Evolutionary conservation across 53 echinoderm and acorn worm genomes (phyloP).

Genomic region (Henricia sp.): DNA sequence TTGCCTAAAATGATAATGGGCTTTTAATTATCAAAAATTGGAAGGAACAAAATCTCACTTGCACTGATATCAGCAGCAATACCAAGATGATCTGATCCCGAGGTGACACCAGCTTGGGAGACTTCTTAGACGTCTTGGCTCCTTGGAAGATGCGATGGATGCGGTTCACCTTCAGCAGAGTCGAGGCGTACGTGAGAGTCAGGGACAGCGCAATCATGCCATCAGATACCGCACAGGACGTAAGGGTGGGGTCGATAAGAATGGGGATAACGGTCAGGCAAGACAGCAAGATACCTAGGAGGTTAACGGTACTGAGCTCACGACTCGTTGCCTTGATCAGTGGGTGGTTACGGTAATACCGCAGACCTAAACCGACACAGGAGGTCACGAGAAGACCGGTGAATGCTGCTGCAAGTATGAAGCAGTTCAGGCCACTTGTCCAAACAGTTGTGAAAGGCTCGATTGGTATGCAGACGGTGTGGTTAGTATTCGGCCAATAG

Average conservation of each 20-base stretch:
- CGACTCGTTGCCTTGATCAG: constrained; percentile 72
- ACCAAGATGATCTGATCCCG: constrained; percentile 43
- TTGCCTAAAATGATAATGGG: not conserved
- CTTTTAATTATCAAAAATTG: not conserved
- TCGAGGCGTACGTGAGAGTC: constrained; percentile 63
- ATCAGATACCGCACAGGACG: constrained; percentile 38
- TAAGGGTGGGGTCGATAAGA: constrained; percentile 34
- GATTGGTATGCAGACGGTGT: constrained; percentile 25
- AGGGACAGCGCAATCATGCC: constrained; percentile 58
- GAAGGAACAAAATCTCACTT: constrained; percentile 35
- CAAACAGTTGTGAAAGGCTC: constrained; percentile 19
- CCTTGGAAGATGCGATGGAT: constrained; percentile 71
- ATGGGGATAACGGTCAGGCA: constrained; percentile 34
- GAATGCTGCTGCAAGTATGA: not conserved
- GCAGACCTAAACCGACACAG: constrained; percentile 2
- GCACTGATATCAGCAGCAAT: constrained; percentile 32
- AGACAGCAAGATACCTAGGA: constrained; percentile 57
- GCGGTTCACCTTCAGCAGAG: constrained; percentile 62
- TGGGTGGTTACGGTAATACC: constrained; percentile 45
- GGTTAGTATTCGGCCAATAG: constrained; percentile 32
- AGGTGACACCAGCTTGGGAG: constrained; percentile 59
- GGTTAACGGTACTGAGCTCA: constrained; percentile 50
- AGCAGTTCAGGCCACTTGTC: constrained; percentile 10
- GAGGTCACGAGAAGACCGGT: constrained; percentile 27
- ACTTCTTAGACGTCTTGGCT: constrained; percentile 47